Conservation (phyloP, 2,888 invertebrate species). For the Nemotelus nigrinus region DNA sequence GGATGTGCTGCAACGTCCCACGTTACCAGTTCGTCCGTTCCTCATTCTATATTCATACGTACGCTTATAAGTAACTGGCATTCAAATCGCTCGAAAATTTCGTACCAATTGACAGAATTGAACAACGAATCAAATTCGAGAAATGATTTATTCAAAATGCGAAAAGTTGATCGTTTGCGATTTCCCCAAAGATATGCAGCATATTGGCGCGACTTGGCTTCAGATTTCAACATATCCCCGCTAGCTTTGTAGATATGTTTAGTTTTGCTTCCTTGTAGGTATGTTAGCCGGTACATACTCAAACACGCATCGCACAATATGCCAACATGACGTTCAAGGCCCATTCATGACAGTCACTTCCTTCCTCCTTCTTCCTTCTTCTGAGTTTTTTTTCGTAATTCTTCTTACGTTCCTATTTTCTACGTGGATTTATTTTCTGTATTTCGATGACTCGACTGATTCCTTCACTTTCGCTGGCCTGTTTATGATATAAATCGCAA, state of each 20-base stretch:
- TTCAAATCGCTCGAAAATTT: conserved; percentile 47
- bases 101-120: conserved; percentile 49
- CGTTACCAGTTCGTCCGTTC: conserved; percentile 29
- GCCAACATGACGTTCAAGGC: too few species aligned
- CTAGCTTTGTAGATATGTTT: background rate
- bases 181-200: conserved; percentile 43
- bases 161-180: conserved; percentile 50
- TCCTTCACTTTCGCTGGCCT: background rate
- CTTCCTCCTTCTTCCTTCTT: background rate
- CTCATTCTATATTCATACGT: background rate
- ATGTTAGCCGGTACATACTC: too few species aligned
- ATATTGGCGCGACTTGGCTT: conserved; percentile 18
- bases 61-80: conserved; percentile 10
- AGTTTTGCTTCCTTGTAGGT: background rate
- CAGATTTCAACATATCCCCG: background rate
- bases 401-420: background rate
- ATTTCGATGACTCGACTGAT: background rate
- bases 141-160: conserved; percentile 50
- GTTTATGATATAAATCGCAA: background rate
- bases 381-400: background rate
- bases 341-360: background rate
- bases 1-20: conserved; percentile 35
- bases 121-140: conserved; percentile 50
- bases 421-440: background rate
- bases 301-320: too few species aligned